These are phyloP conservation scores for Hirundichthys speculiger DNA, from an alignment of 2,113 vertebrate genomes.

Conservation along the genomic window DNA sequence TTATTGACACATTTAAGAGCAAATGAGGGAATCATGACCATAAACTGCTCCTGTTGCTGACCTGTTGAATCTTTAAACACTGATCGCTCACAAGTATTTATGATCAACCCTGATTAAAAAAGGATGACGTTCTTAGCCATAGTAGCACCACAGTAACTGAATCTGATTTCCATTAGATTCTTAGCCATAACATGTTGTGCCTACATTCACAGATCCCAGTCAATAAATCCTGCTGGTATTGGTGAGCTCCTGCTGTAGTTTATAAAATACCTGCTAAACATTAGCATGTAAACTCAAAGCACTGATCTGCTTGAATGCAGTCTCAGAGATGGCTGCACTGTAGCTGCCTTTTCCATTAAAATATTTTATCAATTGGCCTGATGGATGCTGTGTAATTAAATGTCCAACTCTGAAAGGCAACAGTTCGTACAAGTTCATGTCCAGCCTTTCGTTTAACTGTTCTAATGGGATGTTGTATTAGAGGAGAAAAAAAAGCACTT, in stretches of 20 bases:
- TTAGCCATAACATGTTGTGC: too few relatives aligned
- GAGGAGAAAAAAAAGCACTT: conserved; percentile 15
- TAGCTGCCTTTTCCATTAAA: conserved; percentile 1
- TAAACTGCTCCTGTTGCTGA: too few relatives aligned
- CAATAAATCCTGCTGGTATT: too few relatives aligned
- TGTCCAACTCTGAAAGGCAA: conserved; percentile 22
- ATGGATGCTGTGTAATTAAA: conserved; percentile 29
- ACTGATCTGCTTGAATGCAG: not conserved
- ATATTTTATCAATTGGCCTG: conserved; percentile 11
- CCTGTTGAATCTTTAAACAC: too few relatives aligned
- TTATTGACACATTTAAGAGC: not conserved
- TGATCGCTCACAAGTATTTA: too few relatives aligned
- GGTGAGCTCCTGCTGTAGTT: too few relatives aligned
- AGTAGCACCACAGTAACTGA: too few relatives aligned
- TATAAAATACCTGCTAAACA: too few relatives aligned
- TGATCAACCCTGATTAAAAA: too few relatives aligned
- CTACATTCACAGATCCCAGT: too few relatives aligned
- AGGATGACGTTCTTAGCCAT: too few relatives aligned
- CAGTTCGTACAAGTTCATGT: not conserved
- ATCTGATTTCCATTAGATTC: too few relatives aligned
- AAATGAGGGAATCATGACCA: not conserved
- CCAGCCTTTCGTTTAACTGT: conserved; percentile 8
- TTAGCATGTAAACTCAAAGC: not conserved
- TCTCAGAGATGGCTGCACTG: not conserved
- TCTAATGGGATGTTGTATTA: conserved; percentile 18